Evolutionary conservation across 2,797 vertebrate genomes (phyloP).

Genomic region (Myoxocephalus aenaeus): DNA sequence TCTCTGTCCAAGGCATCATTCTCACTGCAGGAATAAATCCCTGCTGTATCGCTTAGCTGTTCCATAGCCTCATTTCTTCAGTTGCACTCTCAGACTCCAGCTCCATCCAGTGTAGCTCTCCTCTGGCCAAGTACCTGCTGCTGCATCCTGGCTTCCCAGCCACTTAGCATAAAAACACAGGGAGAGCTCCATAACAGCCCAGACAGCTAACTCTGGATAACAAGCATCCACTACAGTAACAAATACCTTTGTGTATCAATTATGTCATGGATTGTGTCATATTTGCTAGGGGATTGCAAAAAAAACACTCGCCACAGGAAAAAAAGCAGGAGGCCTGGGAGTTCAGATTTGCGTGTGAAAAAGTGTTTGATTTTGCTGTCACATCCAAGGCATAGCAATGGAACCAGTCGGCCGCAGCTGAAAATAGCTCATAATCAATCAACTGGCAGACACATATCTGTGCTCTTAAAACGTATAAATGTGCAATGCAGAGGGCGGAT

Average conservation of each 20-base stretch:
- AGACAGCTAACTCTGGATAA: slow-evolving; percentile 21
- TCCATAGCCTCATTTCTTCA: slow-evolving; percentile 39
- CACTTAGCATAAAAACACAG: slow-evolving; percentile 26
- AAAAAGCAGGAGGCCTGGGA: slow-evolving; percentile 35
- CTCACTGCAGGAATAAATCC: slow-evolving; percentile 27
- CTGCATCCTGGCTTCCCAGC: slow-evolving; percentile 1
- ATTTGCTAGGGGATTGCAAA: slow-evolving; percentile 19
- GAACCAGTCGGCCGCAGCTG: slow-evolving; percentile 66
- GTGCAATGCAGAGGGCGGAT: slow-evolving; percentile 76
- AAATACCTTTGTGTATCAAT: slow-evolving; percentile 31
- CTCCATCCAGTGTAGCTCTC: slow-evolving; percentile 35
- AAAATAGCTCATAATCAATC: slow-evolving; percentile 83
- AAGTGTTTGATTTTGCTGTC: slow-evolving; percentile 76
- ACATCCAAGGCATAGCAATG: slow-evolving; percentile 70
- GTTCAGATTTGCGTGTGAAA: slow-evolving; percentile 68
- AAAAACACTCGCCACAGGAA: slow-evolving; percentile 5
- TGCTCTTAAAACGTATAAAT: slow-evolving; percentile 82
- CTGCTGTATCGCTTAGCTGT: slow-evolving; percentile 34
- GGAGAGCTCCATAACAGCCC: slow-evolving; percentile 15
- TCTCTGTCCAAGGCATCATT: slow-evolving; percentile 17
- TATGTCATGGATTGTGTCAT: slow-evolving; percentile 38
- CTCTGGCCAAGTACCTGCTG: slow-evolving; percentile 17
- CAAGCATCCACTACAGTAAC: slow-evolving; percentile 19
- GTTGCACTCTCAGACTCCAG: slow-evolving; percentile 16
- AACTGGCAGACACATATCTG: slow-evolving; percentile 82